Conservation (phyloP, 1,140 invertebrate species). For the Tetranychus cinnabarinus region DNA sequence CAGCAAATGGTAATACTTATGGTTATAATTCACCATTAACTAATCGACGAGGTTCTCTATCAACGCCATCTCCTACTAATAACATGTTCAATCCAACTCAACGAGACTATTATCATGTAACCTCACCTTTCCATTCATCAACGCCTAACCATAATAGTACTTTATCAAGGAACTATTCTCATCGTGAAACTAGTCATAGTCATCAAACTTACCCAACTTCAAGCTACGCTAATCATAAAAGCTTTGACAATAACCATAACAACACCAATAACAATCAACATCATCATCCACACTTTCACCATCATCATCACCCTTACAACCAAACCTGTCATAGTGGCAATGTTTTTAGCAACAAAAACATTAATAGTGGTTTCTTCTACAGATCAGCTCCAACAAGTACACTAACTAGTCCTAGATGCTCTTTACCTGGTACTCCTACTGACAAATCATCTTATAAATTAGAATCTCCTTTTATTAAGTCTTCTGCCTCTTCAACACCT, state of each 20-base stretch:
- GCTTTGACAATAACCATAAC: no score
- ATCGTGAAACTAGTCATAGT: no score
- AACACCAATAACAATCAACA: background rate
- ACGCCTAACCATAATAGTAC: no score
- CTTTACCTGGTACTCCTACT: background rate
- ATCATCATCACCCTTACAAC: background rate
- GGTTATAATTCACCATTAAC: background rate
- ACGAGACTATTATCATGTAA: no score
- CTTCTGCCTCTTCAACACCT: background rate
- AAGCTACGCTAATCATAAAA: no score
- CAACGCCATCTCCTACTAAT: no score
- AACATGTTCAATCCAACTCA: no score
- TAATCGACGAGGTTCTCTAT: no score
- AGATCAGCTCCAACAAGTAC: background rate
- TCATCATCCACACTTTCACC: background rate
- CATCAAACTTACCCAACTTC: no score
- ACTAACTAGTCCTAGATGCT: background rate
- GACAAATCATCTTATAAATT: background rate
- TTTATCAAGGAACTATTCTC: no score
- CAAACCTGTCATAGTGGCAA: background rate
- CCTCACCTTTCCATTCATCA: no score
- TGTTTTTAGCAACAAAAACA: constrained; percentile 93
- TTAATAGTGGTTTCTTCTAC: constrained; percentile 74
- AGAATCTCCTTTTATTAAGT: background rate
- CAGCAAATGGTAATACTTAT: background rate